These are phyloP conservation scores for Hoplostethus atlanticus DNA, from an alignment of 2,797 vertebrate genomes.

Conservation along the genomic window DNA sequence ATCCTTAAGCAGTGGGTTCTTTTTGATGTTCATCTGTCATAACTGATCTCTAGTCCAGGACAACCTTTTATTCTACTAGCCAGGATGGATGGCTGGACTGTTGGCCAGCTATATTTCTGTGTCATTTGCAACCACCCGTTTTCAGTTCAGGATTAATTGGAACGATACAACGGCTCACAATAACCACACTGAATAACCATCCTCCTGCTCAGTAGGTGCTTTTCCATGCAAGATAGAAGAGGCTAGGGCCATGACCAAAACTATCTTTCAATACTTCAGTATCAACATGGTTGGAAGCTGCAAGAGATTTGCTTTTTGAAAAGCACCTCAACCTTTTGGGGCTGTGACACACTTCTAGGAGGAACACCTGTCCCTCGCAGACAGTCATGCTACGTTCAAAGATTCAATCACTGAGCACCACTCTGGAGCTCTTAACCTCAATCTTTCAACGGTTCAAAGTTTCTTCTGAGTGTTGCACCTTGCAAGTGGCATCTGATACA, in stretches of 20 bases:
- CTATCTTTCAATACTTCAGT: constrained; percentile 37
- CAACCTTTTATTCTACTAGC: neutral
- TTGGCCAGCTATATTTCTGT: neutral
- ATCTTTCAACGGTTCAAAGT: constrained; percentile 80
- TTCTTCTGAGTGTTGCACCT: constrained; percentile 48
- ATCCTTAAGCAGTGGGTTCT: constrained; percentile 10
- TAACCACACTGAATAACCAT: constrained; percentile 17
- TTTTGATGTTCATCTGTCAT: constrained; percentile 6
- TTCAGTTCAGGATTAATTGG: constrained; percentile 10
- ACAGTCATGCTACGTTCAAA: constrained; percentile 60
- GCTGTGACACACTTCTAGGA: constrained; percentile 51
- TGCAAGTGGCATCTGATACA: constrained; percentile 61
- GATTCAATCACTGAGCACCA: constrained; percentile 55
- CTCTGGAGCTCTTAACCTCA: constrained; percentile 79
- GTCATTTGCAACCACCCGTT: neutral
- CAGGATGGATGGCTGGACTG: neutral
- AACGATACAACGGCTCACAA: constrained; percentile 8
- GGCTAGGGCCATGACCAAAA: constrained; percentile 38
- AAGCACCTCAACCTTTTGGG: constrained; percentile 44
- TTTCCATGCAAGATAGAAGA: constrained; percentile 24
- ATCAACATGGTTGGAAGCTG: constrained; percentile 41
- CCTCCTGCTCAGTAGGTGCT: neutral
- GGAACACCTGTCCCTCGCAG: constrained; percentile 68
- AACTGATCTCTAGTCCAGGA: neutral
- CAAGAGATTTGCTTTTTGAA: constrained; percentile 63